Percentiles rank a stretch among this genome's conserved stretches.
phyloP scores from a whole-genome alignment of 2,797 vertebrate genomes.

The Holocentrus rufus region DNA sequence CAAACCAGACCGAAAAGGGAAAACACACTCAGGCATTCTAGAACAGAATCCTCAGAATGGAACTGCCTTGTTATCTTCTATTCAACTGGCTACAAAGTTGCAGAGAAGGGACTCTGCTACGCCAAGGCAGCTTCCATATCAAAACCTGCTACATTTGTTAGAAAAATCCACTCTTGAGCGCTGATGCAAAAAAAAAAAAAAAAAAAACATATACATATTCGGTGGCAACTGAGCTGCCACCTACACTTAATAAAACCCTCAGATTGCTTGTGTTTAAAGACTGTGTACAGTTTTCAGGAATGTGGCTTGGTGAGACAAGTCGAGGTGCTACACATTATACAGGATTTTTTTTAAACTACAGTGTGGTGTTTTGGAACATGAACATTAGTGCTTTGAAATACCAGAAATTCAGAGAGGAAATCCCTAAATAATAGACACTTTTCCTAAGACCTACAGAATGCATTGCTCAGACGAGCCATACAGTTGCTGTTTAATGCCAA shows the following conservation, averaged over 20 bases:
- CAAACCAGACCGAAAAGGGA: background rate
- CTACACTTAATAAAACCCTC: background rate
- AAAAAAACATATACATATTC: too few species aligned
- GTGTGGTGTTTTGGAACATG: background rate
- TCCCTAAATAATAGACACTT: background rate
- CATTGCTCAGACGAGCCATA: too few species aligned
- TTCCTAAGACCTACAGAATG: background rate
- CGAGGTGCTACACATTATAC: too few species aligned
- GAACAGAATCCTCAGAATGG: background rate
- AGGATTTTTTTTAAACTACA: too few species aligned
- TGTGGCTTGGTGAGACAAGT: background rate
- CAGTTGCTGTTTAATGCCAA: too few species aligned
- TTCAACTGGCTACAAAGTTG: background rate
- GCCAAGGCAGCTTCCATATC: background rate
- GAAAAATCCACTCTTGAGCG: too few species aligned
- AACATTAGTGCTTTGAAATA: background rate
- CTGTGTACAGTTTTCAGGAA: background rate
- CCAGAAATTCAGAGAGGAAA: background rate
- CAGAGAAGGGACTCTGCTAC: background rate
- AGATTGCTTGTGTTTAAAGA: too few species aligned
- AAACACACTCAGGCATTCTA: background rate
- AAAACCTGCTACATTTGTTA: too few species aligned
- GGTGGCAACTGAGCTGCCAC: background rate
- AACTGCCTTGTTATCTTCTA: background rate
- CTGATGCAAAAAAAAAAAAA: too few species aligned